Evolutionary conservation across 2,113 vertebrate species (phyloP), one percentile per base, ranked within the genome.

Genomic region (Thunnus maccoyii): DNA sequence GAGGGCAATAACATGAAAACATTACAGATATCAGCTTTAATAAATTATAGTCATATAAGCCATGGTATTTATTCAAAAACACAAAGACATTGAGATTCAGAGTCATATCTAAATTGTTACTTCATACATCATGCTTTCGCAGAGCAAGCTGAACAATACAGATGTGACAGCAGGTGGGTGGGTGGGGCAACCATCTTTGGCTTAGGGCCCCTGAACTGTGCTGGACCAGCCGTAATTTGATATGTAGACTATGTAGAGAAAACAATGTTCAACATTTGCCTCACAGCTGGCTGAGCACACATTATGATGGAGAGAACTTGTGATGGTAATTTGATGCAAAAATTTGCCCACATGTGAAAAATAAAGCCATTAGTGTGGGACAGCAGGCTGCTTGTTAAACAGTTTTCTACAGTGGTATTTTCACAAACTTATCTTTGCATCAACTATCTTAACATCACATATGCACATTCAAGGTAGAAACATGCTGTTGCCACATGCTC

Each of bases 221-320:
- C 14, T 32, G 56, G 25, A 12, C 15, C 10, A n/a, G 15, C 9
- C 60, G 0, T 25, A 15, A n/a, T 65, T 73, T 71, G 57, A 68
- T 60, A 46, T 71, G 60, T 65, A 5, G 47, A 62, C 17, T 30
- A 32, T 52, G 32, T 3, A 47, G n/a, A 58, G 22, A 74, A 67
- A 72, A 55, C 32, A 72, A 32, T 36, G 74, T 52, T 54, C 51
- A 76, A 32, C 17, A 72, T 72, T 81, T 71, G 25, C 47, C 67
- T 80, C 54, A 72, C 61, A 71, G 61, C 60, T 76, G 62, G 55
- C 55, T 51, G 10, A 27, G 65, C 54, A 52, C 50, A 14, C 7
- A 60, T 56, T 72, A 56, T 51, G 61, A 81, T 66, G 47, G 25
- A 76, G 32, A 46, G 55, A 68, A 51, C 41, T 36, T 18, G n/a